Evolutionary conservation across 2,888 invertebrate genomes (phyloP).

Genomic region (Microdon myrmicae): DNA sequence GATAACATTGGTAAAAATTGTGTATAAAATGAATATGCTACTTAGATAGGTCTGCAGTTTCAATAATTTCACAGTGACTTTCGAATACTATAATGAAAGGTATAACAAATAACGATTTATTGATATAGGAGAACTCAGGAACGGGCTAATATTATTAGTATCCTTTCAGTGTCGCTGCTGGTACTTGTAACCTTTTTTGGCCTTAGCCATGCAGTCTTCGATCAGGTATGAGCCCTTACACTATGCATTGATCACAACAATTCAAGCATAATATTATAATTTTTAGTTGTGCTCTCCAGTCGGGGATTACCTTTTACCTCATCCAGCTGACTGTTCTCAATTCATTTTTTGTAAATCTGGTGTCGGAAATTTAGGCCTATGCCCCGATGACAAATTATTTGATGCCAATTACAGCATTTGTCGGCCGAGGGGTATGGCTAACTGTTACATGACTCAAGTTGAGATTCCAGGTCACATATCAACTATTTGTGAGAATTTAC

Average conservation of each 20-base stretch:
- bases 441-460: neutral
- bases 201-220: too few relatives aligned
- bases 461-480: constrained; percentile 16
- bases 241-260: too few relatives aligned
- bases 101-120: constrained; percentile 2
- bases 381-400: constrained; percentile 8
- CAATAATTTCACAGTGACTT: too few relatives aligned
- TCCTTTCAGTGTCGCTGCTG: too few relatives aligned
- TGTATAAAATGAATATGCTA: constrained; percentile 7
- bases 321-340: constrained; percentile 18
- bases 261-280: too few relatives aligned
- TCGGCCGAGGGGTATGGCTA: neutral
- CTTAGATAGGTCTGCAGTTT: constrained; percentile 5
- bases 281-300: constrained; percentile 20
- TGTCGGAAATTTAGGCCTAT: neutral
- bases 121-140: neutral
- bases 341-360: constrained; percentile 27
- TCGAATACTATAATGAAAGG: constrained; percentile 26
- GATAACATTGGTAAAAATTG: neutral
- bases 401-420: constrained; percentile 1
- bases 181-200: too few relatives aligned
- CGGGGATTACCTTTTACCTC: constrained; percentile 8
- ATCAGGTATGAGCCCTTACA: too few relatives aligned
- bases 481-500: constrained; percentile 1
- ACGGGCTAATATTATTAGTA: too few relatives aligned